Evolutionary conservation across 2,797 vertebrate species (phyloP).

Genomic region (Bradypodion ventrale): DNA sequence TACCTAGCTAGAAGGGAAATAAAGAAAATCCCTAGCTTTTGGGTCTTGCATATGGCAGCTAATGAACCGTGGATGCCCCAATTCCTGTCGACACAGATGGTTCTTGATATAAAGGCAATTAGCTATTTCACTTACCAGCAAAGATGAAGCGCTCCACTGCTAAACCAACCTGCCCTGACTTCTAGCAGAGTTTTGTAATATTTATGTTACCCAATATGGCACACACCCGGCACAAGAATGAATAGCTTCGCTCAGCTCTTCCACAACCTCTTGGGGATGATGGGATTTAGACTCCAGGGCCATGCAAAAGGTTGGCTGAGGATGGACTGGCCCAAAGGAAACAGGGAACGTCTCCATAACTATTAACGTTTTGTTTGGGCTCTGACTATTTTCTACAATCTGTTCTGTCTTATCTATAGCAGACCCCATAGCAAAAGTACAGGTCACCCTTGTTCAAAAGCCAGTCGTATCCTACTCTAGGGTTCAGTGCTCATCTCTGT

Average conservation of each 20-base stretch:
- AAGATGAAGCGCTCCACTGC: too few relatives aligned
- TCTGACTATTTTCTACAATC: not conserved
- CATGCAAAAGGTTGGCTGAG: not conserved
- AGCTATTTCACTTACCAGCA: constrained; percentile 41
- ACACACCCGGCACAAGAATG: not conserved
- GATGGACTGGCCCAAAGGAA: not conserved
- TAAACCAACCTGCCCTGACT: not conserved
- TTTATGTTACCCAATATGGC: constrained; percentile 16
- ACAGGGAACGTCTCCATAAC: too few relatives aligned
- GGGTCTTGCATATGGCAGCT: constrained; percentile 41
- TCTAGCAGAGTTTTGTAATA: not conserved
- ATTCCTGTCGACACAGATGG: constrained; percentile 14
- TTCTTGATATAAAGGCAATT: not conserved
- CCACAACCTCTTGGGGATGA: not conserved
- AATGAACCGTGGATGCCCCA: constrained; percentile 35
- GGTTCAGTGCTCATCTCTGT: too few relatives aligned
- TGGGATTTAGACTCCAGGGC: not conserved
- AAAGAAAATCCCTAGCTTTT: constrained; percentile 18
- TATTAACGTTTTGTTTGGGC: not conserved
- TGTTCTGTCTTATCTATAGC: too few relatives aligned
- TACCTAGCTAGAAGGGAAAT: too few relatives aligned
- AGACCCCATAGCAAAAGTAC: too few relatives aligned
- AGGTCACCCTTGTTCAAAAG: too few relatives aligned
- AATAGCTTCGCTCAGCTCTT: not conserved
- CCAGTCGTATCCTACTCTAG: too few relatives aligned